Base-by-base conservation (phyloP, 2,113 vertebrate species). In the Andinoacara biseriatus region DNA sequence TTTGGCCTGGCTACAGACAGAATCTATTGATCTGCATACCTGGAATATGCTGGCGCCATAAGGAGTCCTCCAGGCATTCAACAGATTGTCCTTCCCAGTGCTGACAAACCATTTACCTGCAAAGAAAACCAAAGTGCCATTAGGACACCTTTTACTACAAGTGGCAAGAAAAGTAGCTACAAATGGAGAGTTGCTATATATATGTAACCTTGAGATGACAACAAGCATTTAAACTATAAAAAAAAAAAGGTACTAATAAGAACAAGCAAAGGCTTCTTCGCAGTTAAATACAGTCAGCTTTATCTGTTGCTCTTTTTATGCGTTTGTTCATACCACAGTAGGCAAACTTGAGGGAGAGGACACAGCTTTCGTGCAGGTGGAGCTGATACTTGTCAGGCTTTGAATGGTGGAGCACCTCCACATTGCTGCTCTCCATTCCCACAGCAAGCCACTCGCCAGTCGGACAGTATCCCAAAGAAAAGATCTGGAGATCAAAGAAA, bases 31-130 rank as follows among this genome's bases (percentile, higher is more conserved):
- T 95, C 86, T 77, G 75, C 63, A 88, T 94, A 99, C 98, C 97
- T 99, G 98, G 96, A 99, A 99, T 95, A 99, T 99, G 94, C 98
- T 99, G 94, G 98, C 98, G 95, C 98, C 98, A 1, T 99, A 99
- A 35, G 98, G 98, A 91, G 98, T 99, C 94, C 98, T 96, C 98
- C 98, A 99, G 10, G 98, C 98, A 89, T 99, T 99, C 89, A 99
- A 97, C 91, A 99, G 97, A 93, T 99, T 99, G 93, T 99, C 98
- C 96, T 99, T 99, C 65, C 98, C 98, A 9, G 98, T 99, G 93
- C 98, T 99, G 94, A 99, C 98, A 5, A 99, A 99, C 98, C 98
- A 99, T 95, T 99, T 99, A 79, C 98, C 98, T 95, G 83, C 62
- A 82, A 56, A 82, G 20, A 65, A 82, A 84, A 84, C 17, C 65